Evolutionary conservation across 2,113 vertebrate genomes (phyloP), one percentile per base, ranked within the genome.

Genomic region (Cervus canadensis): DNA sequence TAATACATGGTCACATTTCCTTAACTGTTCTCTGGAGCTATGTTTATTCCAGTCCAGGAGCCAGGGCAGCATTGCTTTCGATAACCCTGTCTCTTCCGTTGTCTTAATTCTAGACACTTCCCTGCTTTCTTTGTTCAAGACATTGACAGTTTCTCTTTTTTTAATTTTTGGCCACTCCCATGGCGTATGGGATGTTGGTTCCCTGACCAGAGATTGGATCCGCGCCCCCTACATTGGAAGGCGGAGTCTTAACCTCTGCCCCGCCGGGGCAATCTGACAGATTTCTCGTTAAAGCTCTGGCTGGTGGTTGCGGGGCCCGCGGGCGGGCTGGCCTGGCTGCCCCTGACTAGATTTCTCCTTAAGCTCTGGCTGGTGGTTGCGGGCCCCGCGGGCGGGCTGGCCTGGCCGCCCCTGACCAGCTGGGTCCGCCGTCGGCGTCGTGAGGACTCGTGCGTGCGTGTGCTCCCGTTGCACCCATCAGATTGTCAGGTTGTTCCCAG

Each of bases 11-110:
- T 48, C 43, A 1, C 30, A 5, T n/a, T 30, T 17, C 50, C 33
- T 40, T 25, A 8, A 1, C 40, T 17, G 0, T 5, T 62, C n/a
- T 21, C 1, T 28, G 1, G 0, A 12, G 60, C 40, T 26, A 0
- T 17, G 71, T 43, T 36, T n/a, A 12, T 30, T 19, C n/a, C 2
- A 40, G 2, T 40, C 12, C 12, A 26, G 8, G 56, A 23, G 26
- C n/a, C 28, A 14, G 7, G 25, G 48, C 26, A 25, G 40, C 48
- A 5, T 43, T 57, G 23, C 5, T 2, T 48, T 19, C 0, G 21
- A 11, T 30, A 2, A 50, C n/a, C 60, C 43, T 60, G 25, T 33
- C 54, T 74, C 33, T 57, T 11, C 17, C 25, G 26, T 23, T 76
- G 87, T 21, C 87, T 79, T 86, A 8, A 33, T 64, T 52, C 30